A percentile compares a stretch with the other conserved stretches of the same genome.
These are phyloP conservation scores for Microctonus hyperodae DNA, from an alignment of 2,888 invertebrate genomes.

Conservation along the genomic window DNA sequence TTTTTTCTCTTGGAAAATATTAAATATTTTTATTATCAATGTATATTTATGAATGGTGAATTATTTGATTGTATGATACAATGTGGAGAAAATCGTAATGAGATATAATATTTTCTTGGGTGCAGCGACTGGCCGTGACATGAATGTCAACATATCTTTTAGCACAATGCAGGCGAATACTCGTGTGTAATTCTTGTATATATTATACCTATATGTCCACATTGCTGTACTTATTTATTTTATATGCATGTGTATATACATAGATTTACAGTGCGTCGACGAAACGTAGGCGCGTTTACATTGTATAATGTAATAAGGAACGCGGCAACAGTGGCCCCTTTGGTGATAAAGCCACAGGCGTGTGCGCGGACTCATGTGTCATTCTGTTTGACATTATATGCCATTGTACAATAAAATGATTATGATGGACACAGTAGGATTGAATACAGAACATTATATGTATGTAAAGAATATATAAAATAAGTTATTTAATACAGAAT, in stretches of 20 bases:
- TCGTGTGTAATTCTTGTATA: constrained; percentile 14
- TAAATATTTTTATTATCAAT: background rate
- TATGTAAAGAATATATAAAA: too few species aligned
- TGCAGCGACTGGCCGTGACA: constrained; percentile 59
- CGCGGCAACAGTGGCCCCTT: constrained; percentile 20
- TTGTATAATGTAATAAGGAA: constrained; percentile 33
- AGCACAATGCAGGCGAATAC: constrained; percentile 27
- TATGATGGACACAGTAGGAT: constrained; percentile 40
- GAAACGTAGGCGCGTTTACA: constrained; percentile 48
- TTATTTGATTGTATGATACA: constrained; percentile 21
- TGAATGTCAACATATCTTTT: constrained; percentile 51
- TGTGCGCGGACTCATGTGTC: constrained; percentile 23
- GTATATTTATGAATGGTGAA: background rate
- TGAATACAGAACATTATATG: constrained; percentile 39
- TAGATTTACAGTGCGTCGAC: constrained; percentile 38
- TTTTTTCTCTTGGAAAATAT: too few species aligned
- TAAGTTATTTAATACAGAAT: too few species aligned
- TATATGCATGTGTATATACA: background rate
- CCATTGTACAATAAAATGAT: constrained; percentile 49
- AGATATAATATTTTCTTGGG: constrained; percentile 44
- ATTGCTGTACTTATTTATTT: constrained; percentile 18
- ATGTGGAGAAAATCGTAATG: constrained; percentile 18
- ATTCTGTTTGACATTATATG: constrained; percentile 42
- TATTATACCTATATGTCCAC: too few species aligned
- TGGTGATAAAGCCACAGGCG: constrained; percentile 35